Percentiles rank a stretch among this genome's conserved stretches.
Evolutionary conservation across 2,797 vertebrate species (phyloP).

Genomic region (Leucoraja ocellata): DNA sequence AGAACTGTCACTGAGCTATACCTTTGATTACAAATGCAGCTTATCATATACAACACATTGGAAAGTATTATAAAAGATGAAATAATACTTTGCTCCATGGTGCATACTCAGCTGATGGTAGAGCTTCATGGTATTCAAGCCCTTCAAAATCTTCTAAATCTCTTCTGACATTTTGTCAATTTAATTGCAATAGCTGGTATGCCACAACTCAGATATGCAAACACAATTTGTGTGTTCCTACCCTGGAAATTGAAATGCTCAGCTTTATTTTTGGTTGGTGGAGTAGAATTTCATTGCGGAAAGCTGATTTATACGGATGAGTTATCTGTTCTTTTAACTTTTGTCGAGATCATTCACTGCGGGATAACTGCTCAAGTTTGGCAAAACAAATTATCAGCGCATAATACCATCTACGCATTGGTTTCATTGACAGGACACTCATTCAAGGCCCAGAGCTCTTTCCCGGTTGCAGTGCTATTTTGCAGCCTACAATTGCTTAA

Average conservation of each 20-base stretch:
- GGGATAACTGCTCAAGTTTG: not conserved
- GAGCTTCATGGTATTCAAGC: not conserved
- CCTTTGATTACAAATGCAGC: constrained; percentile 13
- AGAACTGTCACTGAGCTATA: constrained; percentile 11
- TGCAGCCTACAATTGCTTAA: not conserved
- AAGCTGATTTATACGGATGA: not conserved
- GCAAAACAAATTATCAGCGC: not conserved
- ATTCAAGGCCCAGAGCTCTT: not conserved
- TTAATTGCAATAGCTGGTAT: not conserved
- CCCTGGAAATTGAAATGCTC: not conserved
- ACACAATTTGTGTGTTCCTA: not conserved
- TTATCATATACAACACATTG: constrained; percentile 24
- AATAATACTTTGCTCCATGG: not conserved
- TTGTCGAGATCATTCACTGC: not conserved
- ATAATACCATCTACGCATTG: not conserved
- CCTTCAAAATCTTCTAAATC: not conserved
- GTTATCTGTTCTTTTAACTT: not conserved
- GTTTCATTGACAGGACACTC: not conserved
- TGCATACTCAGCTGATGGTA: not conserved
- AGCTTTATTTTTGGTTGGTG: not conserved
- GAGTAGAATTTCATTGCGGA: not conserved
- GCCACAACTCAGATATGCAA: constrained; percentile 8
- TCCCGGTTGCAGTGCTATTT: not conserved
- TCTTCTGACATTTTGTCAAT: constrained; percentile 9
- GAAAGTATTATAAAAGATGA: constrained; percentile 16